phyloP scores from a whole-genome alignment of 2,797 vertebrate species.

The Psittacula echo region DNA sequence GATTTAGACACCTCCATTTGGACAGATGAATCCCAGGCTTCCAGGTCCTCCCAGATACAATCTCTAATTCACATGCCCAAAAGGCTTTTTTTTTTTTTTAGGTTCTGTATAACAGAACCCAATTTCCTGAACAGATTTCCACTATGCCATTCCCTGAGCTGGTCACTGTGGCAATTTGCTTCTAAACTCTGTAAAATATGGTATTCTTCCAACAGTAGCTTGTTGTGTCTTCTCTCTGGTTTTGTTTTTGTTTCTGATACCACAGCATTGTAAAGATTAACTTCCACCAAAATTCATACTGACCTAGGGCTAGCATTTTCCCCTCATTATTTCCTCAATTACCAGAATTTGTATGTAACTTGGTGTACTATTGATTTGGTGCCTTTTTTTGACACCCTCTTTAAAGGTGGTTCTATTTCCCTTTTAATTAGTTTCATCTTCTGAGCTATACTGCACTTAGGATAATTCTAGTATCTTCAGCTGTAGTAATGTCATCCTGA shows the following conservation, averaged over 20 bases:
- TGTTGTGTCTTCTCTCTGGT: background rate
- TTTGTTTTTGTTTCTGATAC: background rate
- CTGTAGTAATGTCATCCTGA: background rate
- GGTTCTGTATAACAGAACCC: background rate
- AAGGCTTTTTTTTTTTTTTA: background rate
- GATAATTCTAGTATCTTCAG: background rate
- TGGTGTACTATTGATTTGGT: background rate
- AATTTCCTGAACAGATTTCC: background rate
- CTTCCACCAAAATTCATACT: background rate
- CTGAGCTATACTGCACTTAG: background rate
- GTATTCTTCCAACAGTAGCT: background rate
- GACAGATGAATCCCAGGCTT: background rate
- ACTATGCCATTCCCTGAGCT: background rate
- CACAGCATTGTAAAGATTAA: background rate
- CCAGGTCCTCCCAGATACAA: background rate
- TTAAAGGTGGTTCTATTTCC: background rate
- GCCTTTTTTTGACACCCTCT: background rate
- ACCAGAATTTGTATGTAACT: background rate
- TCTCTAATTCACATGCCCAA: background rate
- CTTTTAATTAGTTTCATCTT: background rate
- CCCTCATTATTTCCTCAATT: background rate
- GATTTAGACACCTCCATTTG: background rate
- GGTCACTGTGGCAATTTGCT: background rate
- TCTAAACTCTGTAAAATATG: background rate
- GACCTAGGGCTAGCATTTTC: background rate